These are phyloP conservation scores for Takifugu rubripes DNA, from an alignment of 2,797 vertebrate species.

Conservation along the genomic window DNA sequence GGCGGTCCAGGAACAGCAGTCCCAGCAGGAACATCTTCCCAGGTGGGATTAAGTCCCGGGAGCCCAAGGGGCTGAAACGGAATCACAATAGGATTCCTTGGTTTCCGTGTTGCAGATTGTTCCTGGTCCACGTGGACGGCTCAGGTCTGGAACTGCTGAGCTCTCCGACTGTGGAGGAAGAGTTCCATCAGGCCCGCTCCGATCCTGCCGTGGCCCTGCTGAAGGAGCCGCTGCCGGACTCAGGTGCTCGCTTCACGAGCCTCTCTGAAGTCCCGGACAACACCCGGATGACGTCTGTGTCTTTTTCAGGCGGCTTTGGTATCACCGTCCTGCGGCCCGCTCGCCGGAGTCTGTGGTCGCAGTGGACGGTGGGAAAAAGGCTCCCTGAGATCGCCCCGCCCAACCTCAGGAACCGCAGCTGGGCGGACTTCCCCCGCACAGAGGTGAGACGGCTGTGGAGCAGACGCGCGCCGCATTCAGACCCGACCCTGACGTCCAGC, in stretches of 20 bases:
- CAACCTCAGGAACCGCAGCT: constrained; percentile 76
- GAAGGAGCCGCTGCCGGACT: constrained; percentile 80
- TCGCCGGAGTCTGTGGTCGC: constrained; percentile 66
- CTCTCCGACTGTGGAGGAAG: constrained; percentile 71
- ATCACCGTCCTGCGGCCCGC: constrained; percentile 84
- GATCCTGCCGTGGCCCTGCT: constrained; percentile 78
- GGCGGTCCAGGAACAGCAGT: constrained; percentile 31
- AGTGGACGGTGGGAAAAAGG: constrained; percentile 81
- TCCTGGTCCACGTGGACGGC: constrained; percentile 80
- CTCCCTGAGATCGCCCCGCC: constrained; percentile 78
- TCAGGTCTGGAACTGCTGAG: constrained; percentile 87
- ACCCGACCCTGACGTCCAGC: neutral
- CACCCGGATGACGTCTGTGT: constrained; percentile 4
- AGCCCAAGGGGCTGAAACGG: too few species aligned
- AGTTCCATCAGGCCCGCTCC: constrained; percentile 66
- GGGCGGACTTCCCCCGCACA: constrained; percentile 69
- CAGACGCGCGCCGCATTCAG: neutral
- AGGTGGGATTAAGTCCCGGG: constrained; percentile 69
- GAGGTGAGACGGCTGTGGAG: constrained; percentile 71
- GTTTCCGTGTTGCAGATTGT: constrained; percentile 75
- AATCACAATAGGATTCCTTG: too few species aligned
- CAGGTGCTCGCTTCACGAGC: constrained; percentile 64
- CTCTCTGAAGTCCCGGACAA: neutral
- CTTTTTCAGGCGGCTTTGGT: constrained; percentile 72
- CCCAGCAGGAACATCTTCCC: constrained; percentile 71